These are phyloP conservation scores for Chelidonichthys spinosus DNA, from an alignment of 2,797 vertebrate genomes.

Conservation along the genomic window DNA sequence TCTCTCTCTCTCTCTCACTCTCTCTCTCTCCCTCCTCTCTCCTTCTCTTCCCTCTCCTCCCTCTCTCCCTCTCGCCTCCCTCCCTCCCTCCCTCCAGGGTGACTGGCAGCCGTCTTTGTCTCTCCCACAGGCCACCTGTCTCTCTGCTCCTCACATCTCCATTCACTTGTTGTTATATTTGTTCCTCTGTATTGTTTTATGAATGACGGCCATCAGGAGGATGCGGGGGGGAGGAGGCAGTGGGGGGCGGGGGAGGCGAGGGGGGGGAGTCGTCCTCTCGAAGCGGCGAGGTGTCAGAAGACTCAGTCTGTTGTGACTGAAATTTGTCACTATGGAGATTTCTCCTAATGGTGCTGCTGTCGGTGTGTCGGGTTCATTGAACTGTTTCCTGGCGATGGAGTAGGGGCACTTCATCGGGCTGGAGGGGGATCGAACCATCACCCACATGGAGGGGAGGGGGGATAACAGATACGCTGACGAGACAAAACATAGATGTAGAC, in stretches of 20 bases:
- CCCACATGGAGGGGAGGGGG: constrained; percentile 26
- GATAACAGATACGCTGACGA: constrained; percentile 28
- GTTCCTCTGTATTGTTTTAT: constrained; percentile 24
- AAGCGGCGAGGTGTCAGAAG: constrained; percentile 25
- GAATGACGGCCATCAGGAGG: constrained; percentile 55
- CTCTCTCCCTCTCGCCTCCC: neutral
- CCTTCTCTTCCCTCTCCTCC: neutral
- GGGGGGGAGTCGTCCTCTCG: constrained; percentile 4
- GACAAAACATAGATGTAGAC: neutral
- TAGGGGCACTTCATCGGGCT: constrained; percentile 13
- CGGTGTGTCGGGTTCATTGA: constrained; percentile 42
- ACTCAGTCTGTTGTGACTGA: constrained; percentile 35
- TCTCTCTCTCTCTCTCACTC: constrained; percentile 5
- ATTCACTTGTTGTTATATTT: constrained; percentile 31
- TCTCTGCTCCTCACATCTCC: constrained; percentile 48
- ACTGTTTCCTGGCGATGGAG: constrained; percentile 39
- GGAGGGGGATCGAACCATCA: constrained; percentile 32
- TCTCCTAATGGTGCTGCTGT: constrained; percentile 34
- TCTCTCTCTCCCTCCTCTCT: constrained; percentile 14
- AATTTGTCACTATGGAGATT: constrained; percentile 52
- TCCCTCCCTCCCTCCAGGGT: constrained; percentile 39
- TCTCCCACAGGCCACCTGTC: constrained; percentile 71
- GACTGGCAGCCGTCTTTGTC: constrained; percentile 66
- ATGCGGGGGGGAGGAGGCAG: constrained; percentile 3
- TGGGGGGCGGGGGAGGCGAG: too few relatives aligned